These are phyloP conservation scores for Dipodomys ordii DNA, from an alignment of 2,113 vertebrate species.

Conservation along the genomic window DNA sequence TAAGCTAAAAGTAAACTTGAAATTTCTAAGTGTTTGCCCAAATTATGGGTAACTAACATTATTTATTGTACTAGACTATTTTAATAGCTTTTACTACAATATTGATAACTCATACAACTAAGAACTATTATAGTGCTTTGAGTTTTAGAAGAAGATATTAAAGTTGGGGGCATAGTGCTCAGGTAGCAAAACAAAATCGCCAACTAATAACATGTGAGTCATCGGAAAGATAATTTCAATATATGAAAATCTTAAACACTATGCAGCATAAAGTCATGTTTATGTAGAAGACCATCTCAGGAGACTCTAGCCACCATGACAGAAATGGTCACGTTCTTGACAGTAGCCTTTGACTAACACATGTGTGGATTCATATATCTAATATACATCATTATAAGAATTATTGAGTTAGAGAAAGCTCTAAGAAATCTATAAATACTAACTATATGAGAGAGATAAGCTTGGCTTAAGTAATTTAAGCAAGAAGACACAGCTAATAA, in stretches of 20 bases:
- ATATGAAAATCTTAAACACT: neutral
- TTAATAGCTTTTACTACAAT: neutral
- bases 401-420: neutral
- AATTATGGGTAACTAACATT: conserved; percentile 10
- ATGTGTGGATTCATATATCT: neutral
- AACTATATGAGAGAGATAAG: neutral
- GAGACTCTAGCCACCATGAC: neutral
- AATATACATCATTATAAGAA: neutral
- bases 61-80: conserved; percentile 6
- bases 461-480: conserved; percentile 41
- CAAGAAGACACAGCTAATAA: neutral
- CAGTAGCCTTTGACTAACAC: neutral
- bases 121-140: neutral
- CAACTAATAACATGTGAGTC: neutral
- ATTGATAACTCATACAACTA: neutral
- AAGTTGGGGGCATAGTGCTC: neutral
- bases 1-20: neutral
- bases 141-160: no score
- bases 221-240: conserved; percentile 4
- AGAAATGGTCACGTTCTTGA: neutral
- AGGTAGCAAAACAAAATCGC: neutral
- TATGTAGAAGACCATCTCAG: neutral
- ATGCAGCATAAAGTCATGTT: neutral
- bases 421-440: conserved; percentile 39
- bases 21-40: neutral